These are phyloP conservation scores for Tuberolachnus salignus DNA, from an alignment of 2,888 invertebrate species.

Conservation along the genomic window DNA sequence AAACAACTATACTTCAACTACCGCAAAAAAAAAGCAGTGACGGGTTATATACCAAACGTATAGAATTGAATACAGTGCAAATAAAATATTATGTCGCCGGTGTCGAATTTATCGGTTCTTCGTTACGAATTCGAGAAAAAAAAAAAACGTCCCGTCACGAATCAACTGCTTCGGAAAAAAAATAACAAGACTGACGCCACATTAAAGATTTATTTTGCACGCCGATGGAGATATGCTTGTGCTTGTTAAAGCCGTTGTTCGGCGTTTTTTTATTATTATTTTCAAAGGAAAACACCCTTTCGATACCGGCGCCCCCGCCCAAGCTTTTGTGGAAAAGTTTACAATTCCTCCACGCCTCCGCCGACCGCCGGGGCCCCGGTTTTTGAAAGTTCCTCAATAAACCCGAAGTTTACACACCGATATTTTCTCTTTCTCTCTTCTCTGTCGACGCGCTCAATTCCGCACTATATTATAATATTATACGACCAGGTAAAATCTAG, in stretches of 20 bases:
- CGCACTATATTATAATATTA: not conserved
- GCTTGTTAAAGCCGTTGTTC: slow-evolving; percentile 38
- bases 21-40: too few species aligned
- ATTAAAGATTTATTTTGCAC: slow-evolving; percentile 22
- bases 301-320: slow-evolving; percentile 10
- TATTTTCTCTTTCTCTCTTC: slow-evolving; percentile 21
- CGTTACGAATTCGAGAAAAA: too few species aligned
- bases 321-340: slow-evolving; percentile 52
- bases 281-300: slow-evolving; percentile 46
- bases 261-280: slow-evolving; percentile 41
- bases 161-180: slow-evolving; percentile 2
- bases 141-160: too few species aligned
- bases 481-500: slow-evolving; percentile 44
- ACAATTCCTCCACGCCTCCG: slow-evolving; percentile 22
- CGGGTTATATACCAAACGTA: too few species aligned
- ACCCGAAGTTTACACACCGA: slow-evolving; percentile 52
- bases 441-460: not conserved
- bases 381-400: slow-evolving; percentile 54
- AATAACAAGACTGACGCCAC: not conserved
- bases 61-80: too few species aligned
- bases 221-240: slow-evolving; percentile 12
- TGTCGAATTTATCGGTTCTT: too few species aligned
- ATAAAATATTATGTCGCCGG: too few species aligned
- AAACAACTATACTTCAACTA: slow-evolving; percentile 7
- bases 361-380: not conserved